phyloP scores from a whole-genome alignment of 2,797 vertebrate species.

The Gambusia yucatana region DNA sequence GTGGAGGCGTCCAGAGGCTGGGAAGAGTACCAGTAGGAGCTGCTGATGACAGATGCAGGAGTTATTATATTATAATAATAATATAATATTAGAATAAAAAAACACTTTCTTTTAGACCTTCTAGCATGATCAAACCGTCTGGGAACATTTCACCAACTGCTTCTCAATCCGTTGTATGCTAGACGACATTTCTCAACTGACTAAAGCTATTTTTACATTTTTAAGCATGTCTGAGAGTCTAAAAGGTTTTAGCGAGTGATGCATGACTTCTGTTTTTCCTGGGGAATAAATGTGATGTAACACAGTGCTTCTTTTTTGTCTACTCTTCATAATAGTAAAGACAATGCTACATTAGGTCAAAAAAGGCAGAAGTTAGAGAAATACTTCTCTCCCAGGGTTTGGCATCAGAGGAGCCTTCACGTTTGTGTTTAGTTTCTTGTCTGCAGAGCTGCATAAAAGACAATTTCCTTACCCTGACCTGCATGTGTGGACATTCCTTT shows the following conservation, averaged over 20 bases:
- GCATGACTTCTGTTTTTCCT: neutral
- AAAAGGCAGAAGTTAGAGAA: neutral
- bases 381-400: neutral
- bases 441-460: neutral
- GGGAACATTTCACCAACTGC: neutral
- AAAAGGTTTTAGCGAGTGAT: neutral
- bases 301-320: neutral
- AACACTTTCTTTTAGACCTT: neutral
- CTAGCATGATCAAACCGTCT: neutral
- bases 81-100: conserved; percentile 35
- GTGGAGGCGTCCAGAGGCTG: conserved; percentile 87
- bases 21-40: conserved; percentile 92
- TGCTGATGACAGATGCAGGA: conserved; percentile 77
- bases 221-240: neutral
- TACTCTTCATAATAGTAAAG: neutral
- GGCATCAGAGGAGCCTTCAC: neutral
- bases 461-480: conserved; percentile 49
- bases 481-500: conserved; percentile 75
- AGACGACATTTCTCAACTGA: neutral
- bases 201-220: neutral
- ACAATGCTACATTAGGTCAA: neutral
- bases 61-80: conserved; percentile 30
- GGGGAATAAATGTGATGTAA: neutral
- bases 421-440: neutral
- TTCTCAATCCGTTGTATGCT: neutral